These are phyloP conservation scores for Gorsachius goisagi DNA, from an alignment of 2,113 vertebrate genomes.

Conservation along the genomic window DNA sequence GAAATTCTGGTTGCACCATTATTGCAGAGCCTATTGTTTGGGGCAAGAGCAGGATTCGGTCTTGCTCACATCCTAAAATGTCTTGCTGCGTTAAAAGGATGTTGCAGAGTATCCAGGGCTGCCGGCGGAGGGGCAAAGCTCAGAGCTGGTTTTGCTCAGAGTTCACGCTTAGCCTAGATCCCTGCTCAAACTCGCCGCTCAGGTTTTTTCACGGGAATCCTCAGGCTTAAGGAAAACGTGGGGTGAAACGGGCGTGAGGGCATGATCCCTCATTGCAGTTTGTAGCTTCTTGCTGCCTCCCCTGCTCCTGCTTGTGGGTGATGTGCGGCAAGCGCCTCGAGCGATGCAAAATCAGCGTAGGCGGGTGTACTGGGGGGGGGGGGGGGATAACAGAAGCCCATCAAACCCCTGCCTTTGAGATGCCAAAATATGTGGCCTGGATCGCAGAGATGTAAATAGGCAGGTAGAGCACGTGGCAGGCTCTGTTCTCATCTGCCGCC, in stretches of 20 bases:
- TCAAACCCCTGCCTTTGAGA: background rate
- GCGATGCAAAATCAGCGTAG: accelerated
- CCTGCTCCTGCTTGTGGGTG: accelerated
- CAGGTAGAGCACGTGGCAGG: background rate
- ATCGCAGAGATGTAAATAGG: accelerated
- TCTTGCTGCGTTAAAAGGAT: background rate
- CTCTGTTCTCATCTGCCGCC: background rate
- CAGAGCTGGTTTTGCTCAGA: background rate
- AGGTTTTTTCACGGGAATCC: background rate
- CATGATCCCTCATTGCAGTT: background rate
- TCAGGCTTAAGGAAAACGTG: background rate
- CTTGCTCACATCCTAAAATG: constrained; percentile 1
- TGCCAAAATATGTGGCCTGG: accelerated
- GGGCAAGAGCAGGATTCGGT: background rate
- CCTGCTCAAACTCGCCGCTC: background rate
- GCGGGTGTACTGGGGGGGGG: no score
- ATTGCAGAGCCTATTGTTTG: constrained; percentile 25
- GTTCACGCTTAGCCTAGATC: background rate
- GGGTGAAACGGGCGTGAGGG: background rate
- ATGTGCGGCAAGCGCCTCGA: accelerated
- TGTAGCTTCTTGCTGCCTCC: background rate
- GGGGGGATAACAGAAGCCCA: background rate
- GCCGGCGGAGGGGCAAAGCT: background rate
- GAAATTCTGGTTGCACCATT: constrained; percentile 49
- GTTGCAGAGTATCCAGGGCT: background rate